Conservation (phyloP, 2,888 invertebrate species). For the Morpho deidamia region DNA sequence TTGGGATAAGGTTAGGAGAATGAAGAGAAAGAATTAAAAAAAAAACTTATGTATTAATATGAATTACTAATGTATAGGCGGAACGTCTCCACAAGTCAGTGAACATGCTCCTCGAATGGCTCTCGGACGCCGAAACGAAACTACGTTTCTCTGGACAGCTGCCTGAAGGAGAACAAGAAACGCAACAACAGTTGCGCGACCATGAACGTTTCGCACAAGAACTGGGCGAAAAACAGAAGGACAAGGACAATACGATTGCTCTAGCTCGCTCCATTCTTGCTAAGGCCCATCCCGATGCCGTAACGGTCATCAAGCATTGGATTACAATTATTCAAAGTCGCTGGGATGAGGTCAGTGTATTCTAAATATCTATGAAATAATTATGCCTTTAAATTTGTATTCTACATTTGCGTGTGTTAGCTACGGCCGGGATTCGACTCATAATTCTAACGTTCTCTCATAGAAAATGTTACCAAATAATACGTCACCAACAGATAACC, state of each 20-base stretch:
- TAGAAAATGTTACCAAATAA: too few relatives aligned
- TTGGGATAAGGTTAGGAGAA: too few relatives aligned
- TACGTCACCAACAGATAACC: too few relatives aligned
- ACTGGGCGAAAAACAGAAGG: constrained; percentile 88
- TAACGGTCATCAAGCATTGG: constrained; percentile 99
- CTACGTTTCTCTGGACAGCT: constrained; percentile 94
- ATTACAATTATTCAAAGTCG: constrained; percentile 96
- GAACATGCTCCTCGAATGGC: constrained; percentile 97
- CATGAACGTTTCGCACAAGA: constrained; percentile 92
- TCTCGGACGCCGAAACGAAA: constrained; percentile 96
- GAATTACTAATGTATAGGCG: constrained; percentile 72
- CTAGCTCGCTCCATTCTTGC: constrained; percentile 93
- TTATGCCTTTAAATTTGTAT: background rate
- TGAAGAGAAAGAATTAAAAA: too few relatives aligned
- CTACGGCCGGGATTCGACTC: too few relatives aligned
- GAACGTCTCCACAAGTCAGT: constrained; percentile 95
- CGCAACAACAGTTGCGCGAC: constrained; percentile 89
- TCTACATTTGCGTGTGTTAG: too few relatives aligned
- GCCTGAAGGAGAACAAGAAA: constrained; percentile 94
- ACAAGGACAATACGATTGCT: constrained; percentile 91
- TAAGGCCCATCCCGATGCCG: constrained; percentile 97
- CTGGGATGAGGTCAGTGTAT: constrained; percentile 90
- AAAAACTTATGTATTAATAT: too few relatives aligned
- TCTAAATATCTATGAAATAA: background rate
- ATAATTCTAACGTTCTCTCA: too few relatives aligned